Conservation (phyloP, 1,140 invertebrate species). For the Arion vulgaris region DNA sequence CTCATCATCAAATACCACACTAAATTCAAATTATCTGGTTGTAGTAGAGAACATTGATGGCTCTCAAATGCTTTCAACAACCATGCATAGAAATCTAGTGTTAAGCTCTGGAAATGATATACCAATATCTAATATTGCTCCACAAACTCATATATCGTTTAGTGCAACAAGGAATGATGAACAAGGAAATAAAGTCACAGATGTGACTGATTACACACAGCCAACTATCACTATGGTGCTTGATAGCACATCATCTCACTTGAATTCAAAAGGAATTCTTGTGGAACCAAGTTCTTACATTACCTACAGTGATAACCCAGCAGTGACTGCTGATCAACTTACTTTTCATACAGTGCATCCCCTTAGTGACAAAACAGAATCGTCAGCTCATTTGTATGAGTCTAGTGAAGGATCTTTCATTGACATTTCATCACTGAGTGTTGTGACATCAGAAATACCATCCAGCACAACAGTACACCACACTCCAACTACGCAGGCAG, state of each 20-base stretch:
- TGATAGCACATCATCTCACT: not conserved
- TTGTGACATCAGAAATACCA: not conserved
- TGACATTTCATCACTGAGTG: not conserved
- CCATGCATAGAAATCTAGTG: not conserved
- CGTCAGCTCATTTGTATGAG: not conserved
- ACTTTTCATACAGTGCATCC: slow-evolving; percentile 8
- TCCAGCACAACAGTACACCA: not conserved
- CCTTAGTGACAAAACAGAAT: not conserved
- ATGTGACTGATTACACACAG: not conserved
- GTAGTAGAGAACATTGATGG: slow-evolving; percentile 20
- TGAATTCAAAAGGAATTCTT: not conserved
- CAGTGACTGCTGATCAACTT: not conserved
- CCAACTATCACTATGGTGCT: slow-evolving; percentile 20
- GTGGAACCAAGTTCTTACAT: slow-evolving; percentile 10
- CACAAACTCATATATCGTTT: slow-evolving; percentile 1
- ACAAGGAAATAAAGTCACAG: not conserved
- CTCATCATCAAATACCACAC: not conserved
- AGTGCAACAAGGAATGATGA: not conserved
- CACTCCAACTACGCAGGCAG: not conserved
- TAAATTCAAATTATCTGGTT: slow-evolving; percentile 23
- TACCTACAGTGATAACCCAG: not conserved
- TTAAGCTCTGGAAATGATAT: not conserved
- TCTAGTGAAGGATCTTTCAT: not conserved
- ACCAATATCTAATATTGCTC: not conserved
- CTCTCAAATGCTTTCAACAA: slow-evolving; percentile 4